Evolutionary conservation across 2,888 invertebrate genomes (phyloP).

Genomic region (Panorpa germanica): DNA sequence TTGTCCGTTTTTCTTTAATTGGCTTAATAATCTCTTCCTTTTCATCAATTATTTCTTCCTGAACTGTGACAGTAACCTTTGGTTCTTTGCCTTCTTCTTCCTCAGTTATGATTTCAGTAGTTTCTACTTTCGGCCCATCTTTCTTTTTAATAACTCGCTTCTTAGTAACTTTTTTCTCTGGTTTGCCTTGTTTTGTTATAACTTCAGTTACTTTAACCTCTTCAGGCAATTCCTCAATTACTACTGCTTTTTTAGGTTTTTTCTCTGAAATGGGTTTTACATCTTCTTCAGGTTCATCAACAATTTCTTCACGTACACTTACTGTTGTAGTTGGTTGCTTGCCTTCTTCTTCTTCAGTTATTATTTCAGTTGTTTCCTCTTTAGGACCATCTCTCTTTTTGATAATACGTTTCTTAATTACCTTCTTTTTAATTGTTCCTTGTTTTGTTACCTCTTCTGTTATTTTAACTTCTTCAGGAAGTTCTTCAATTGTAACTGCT

Average conservation of each 20-base stretch:
- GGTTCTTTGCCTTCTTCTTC: slow-evolving; percentile 20
- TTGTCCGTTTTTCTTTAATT: slow-evolving; percentile 12
- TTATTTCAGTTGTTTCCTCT: slow-evolving; percentile 19
- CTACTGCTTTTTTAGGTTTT: slow-evolving; percentile 13
- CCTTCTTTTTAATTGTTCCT: slow-evolving; percentile 14
- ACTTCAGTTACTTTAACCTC: slow-evolving; percentile 16
- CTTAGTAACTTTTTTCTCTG: slow-evolving; percentile 14
- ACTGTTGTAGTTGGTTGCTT: slow-evolving; percentile 20
- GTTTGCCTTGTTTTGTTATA: slow-evolving; percentile 16
- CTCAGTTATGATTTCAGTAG: slow-evolving; percentile 18
- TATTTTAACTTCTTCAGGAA: slow-evolving; percentile 18
- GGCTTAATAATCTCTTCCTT: slow-evolving; percentile 10
- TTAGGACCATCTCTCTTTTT: slow-evolving; percentile 18
- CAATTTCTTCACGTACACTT: slow-evolving; percentile 14
- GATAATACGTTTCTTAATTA: slow-evolving; percentile 14
- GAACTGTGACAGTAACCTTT: slow-evolving; percentile 21
- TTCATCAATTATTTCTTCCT: slow-evolving; percentile 16
- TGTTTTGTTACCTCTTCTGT: slow-evolving; percentile 13
- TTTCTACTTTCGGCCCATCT: slow-evolving; percentile 15
- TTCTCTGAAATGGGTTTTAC: slow-evolving; percentile 13
- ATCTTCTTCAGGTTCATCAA: slow-evolving; percentile 11
- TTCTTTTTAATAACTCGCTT: slow-evolving; percentile 12
- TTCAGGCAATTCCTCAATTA: slow-evolving; percentile 20
- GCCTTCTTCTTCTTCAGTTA: slow-evolving; percentile 19
- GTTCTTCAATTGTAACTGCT: slow-evolving; percentile 18